These are phyloP conservation scores for Apis cerana DNA, from an alignment of 1,140 invertebrate species.

Conservation along the genomic window DNA sequence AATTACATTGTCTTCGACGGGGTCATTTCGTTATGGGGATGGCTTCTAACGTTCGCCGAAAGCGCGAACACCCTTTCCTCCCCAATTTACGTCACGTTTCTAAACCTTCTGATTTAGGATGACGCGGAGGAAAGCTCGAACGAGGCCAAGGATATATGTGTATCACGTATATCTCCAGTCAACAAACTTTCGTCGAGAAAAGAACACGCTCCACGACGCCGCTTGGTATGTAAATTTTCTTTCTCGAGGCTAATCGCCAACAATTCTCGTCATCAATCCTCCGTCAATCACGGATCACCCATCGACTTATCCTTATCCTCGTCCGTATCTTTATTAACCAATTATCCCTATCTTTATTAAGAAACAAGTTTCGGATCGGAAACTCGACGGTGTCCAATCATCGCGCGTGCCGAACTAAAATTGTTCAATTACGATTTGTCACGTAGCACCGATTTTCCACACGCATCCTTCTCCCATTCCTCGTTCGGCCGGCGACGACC, in stretches of 20 bases:
- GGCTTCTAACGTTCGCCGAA: conserved; percentile 26
- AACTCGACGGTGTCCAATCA: conserved; percentile 33
- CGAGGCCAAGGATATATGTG: not conserved
- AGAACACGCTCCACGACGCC: too few relatives aligned
- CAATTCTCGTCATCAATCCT: not conserved
- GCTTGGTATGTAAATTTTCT: not conserved
- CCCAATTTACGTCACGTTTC: conserved; percentile 14
- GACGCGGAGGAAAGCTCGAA: too few relatives aligned
- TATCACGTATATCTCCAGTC: too few relatives aligned
- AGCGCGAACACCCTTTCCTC: conserved; percentile 29
- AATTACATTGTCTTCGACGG: conserved; percentile 75
- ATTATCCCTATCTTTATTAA: conserved; percentile 18
- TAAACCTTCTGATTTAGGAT: not conserved
- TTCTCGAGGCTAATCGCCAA: not conserved
- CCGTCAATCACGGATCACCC: not conserved
- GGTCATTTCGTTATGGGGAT: conserved; percentile 56
- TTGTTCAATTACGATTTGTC: conserved; percentile 71
- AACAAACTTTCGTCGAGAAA: not conserved
- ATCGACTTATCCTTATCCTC: too few relatives aligned
- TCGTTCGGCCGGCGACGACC: not conserved
- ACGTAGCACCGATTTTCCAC: conserved; percentile 66
- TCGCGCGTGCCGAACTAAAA: conserved; percentile 56
- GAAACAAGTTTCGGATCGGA: not conserved
- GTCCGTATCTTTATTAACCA: too few relatives aligned
- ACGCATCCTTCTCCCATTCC: conserved; percentile 38